A percentile compares a stretch with the other conserved stretches of the same genome.
Conservation (phyloP, 2,797 vertebrate genomes). For the Pseudocheirus occidentalis region DNA sequence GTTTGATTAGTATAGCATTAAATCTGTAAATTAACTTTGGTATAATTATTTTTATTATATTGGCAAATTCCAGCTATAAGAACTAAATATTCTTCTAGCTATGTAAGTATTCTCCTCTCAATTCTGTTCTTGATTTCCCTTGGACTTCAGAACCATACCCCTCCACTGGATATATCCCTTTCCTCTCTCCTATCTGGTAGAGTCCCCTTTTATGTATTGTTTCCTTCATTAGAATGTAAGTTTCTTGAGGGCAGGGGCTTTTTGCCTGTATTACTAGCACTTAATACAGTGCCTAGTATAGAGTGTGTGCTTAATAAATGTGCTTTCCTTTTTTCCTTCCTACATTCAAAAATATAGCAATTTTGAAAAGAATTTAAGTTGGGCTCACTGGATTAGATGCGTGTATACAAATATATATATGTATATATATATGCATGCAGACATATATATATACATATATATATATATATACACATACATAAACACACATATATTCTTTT, state of each 20-base stretch:
- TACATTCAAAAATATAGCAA: neutral
- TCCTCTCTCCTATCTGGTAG: neutral
- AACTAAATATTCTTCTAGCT: neutral
- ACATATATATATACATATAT: neutral
- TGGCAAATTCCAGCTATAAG: neutral
- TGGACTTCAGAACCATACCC: neutral
- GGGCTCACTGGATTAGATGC: neutral
- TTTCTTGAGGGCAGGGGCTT: neutral
- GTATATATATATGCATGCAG: neutral
- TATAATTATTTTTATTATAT: neutral
- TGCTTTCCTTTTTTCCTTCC: neutral
- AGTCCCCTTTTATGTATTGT: neutral
- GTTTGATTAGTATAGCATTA: neutral
- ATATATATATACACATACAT: neutral
- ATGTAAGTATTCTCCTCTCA: neutral
- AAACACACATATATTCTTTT: neutral
- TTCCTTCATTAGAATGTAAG: neutral
- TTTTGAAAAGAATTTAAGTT: neutral
- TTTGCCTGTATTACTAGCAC: neutral
- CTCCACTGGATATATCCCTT: neutral
- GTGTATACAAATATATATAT: too few relatives aligned
- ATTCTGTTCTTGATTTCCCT: neutral
- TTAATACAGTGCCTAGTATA: neutral
- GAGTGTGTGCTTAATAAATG: neutral
- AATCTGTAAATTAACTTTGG: neutral